Conservation (phyloP, 1,140 invertebrate genomes). For the Tribolium castaneum region DNA sequence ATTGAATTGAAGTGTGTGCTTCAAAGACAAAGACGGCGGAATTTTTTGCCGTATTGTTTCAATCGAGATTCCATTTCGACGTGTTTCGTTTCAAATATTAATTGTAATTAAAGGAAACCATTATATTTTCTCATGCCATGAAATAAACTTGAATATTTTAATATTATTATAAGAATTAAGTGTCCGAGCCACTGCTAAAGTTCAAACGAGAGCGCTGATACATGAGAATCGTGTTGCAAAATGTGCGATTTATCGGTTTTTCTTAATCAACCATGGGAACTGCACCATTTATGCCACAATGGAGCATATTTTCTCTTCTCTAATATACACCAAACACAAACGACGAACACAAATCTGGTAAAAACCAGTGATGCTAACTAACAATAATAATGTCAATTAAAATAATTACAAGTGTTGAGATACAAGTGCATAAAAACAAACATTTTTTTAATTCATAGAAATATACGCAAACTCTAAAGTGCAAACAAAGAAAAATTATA, state of each 20-base stretch:
- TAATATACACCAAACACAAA: background rate
- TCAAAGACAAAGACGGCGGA: background rate
- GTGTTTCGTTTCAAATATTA: constrained; percentile 34
- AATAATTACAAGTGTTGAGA: too few relatives aligned
- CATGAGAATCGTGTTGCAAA: constrained; percentile 38
- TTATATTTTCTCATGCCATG: constrained; percentile 43
- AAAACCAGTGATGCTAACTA: too few relatives aligned
- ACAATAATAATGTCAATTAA: too few relatives aligned
- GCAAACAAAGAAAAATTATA: too few relatives aligned
- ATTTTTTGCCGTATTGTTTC: constrained; percentile 27
- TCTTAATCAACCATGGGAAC: background rate
- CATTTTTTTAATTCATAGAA: too few relatives aligned
- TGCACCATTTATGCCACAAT: background rate
- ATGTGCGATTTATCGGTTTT: constrained; percentile 8
- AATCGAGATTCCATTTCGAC: background rate
- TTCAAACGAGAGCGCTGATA: constrained; percentile 24
- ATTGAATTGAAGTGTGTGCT: constrained; percentile 3
- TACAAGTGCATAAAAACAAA: too few relatives aligned
- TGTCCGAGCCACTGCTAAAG: constrained; percentile 23
- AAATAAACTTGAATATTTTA: constrained; percentile 39
- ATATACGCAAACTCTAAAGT: too few relatives aligned
- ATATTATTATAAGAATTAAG: constrained; percentile 8
- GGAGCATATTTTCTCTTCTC: background rate
- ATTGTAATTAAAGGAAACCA: constrained; percentile 42
- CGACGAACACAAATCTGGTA: too few relatives aligned